Evolutionary conservation across 1,140 invertebrate genomes (phyloP).

Genomic region (Mya arenaria): DNA sequence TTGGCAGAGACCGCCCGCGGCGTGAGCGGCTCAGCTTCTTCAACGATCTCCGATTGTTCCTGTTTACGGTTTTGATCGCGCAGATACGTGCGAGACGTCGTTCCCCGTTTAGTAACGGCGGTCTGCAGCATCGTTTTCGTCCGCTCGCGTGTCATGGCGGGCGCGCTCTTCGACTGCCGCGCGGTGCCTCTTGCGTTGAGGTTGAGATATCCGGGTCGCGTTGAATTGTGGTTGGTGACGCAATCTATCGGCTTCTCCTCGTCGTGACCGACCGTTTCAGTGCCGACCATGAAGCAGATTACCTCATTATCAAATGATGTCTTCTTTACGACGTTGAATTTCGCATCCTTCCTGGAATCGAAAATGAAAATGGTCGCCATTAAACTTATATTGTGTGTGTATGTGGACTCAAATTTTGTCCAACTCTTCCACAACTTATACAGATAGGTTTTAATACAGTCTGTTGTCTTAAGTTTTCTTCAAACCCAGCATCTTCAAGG

Average conservation of each 20-base stretch:
- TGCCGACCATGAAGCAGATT: constrained; percentile 48
- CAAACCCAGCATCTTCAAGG: too few relatives aligned
- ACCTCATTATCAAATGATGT: constrained; percentile 39
- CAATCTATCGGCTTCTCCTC: constrained; percentile 2
- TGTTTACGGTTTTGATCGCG: constrained; percentile 30
- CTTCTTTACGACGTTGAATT: constrained; percentile 33
- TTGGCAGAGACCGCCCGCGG: constrained; percentile 23
- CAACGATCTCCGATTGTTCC: constrained; percentile 28
- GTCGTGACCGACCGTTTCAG: constrained; percentile 34
- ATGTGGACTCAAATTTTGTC: too few relatives aligned
- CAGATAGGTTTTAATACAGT: too few relatives aligned
- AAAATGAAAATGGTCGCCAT: too few relatives aligned
- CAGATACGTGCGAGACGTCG: constrained; percentile 42
- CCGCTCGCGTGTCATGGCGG: constrained; percentile 33
- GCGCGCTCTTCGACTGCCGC: constrained; percentile 45
- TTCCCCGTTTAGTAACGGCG: constrained; percentile 36
- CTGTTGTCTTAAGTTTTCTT: too few relatives aligned
- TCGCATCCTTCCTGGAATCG: constrained; percentile 33
- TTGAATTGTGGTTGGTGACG: constrained; percentile 14
- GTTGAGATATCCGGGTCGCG: constrained; percentile 25
- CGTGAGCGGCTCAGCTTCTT: constrained; percentile 33
- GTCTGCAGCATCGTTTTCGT: constrained; percentile 38
- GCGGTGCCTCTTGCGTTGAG: constrained; percentile 17
- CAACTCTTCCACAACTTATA: too few relatives aligned
- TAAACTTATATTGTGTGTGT: too few relatives aligned